Base-by-base conservation (phyloP, 1,140 invertebrate genomes). In the Drosophila pandora region DNA sequence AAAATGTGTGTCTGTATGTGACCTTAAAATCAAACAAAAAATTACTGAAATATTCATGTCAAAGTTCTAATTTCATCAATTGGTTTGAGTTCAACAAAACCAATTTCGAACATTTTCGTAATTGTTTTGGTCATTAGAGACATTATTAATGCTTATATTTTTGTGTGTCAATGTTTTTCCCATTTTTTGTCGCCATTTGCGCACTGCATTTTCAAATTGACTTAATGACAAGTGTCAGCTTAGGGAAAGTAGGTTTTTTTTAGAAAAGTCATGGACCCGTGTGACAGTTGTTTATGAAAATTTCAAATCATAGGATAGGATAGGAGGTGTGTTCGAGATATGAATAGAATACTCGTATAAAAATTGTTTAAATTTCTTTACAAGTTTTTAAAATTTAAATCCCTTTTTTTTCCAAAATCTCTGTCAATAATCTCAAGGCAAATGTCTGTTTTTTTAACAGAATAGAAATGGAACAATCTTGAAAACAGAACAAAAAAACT, bases 211-310 rank as follows among this genome's bases (percentile, higher is more conserved):
- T 77, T 53, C 45, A 75, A 78, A 78, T 75, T 71, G 59, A 78
- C 41, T 82, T 87, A 87, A 85, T 87, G 78, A 87, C 82, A 85
- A 85, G 69, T 85, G 82, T 82, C 82, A 82, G 70, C 71, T 74
- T 52, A 41, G 48, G 61, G 39, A 52, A 60, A 64, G 13, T 48
- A 25, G 68, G 64, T 75, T 69, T 55, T n/a, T 45, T 54, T 54
- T 53, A 73, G 53, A 85, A 59, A 72, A 69, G 47, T 48, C 63
- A 59, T 69, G 58, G 57, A 80, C 59, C 70, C 43, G 49, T 47
- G 45, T 50, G 45, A 54, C 73, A 67, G 50, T 75, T 81, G 82
- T 85, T 81, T 75, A 71, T 57, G 48, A 70, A 68, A 52, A 23
- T 37, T 71, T 58, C 39, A 48, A 63, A 50, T 62, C 47, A 7